These are phyloP conservation scores for Onychomys torridus DNA, from an alignment of 2,797 vertebrate genomes.

Conservation along the genomic window DNA sequence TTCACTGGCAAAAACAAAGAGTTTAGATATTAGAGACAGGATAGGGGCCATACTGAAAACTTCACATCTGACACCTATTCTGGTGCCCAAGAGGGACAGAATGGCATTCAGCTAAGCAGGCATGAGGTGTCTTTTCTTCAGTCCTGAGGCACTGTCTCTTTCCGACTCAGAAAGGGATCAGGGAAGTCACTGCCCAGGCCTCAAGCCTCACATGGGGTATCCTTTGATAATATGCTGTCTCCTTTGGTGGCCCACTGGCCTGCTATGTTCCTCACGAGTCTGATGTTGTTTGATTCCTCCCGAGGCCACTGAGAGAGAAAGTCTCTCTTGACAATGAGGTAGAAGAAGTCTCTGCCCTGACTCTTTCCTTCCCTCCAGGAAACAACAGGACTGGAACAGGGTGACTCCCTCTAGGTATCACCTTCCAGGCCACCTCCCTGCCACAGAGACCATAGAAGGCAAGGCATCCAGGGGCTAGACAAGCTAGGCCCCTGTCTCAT, in stretches of 20 bases:
- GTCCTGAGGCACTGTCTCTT: background rate
- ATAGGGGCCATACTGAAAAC: background rate
- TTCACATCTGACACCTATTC: accelerated
- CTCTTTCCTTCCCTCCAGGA: background rate
- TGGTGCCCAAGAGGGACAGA: background rate
- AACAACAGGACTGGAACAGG: background rate
- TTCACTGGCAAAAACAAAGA: background rate
- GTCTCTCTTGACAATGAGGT: background rate
- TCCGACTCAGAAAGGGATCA: background rate
- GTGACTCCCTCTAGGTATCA: background rate
- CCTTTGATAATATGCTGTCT: background rate
- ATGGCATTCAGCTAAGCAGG: background rate
- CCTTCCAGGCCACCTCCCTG: background rate
- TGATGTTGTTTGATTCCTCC: background rate
- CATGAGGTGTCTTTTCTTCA: background rate
- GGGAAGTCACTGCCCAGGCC: background rate
- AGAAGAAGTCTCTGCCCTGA: background rate
- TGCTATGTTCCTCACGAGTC: background rate
- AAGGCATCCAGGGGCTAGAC: background rate
- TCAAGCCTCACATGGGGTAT: background rate
- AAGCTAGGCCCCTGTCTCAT: background rate
- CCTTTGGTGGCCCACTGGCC: background rate
- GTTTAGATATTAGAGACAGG: background rate
- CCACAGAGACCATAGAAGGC: background rate
- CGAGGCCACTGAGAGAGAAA: background rate